Evolutionary conservation across 2,888 invertebrate genomes (phyloP), one percentile per base, ranked within the genome.

Genomic region (Leucophora obtusa): DNA sequence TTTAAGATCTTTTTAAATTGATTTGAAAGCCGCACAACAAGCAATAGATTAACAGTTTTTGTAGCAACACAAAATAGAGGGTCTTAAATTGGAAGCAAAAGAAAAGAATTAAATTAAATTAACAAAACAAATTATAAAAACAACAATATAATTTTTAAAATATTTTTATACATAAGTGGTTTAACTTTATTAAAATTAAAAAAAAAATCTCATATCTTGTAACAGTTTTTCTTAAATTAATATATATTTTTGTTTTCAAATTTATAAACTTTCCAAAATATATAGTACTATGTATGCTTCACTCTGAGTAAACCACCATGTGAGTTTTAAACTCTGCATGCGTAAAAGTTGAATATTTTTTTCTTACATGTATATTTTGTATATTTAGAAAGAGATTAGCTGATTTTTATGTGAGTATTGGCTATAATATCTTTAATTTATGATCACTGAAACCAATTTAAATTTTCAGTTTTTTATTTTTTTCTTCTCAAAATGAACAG

Each of bases 361-460:
- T 66, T 68, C 7, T 4, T 28, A 7, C 4, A 28, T 28, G 6
- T 28, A 28, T 7, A 28, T 28, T 51, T 47, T 59, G 14, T 11
- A 43, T 58, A 50, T 11, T 21, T 56, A 28, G 33, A 62, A 53
- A 79, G 15, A 74, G 70, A 68, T 79, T 72, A 79, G 72, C 62
- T 73, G 75, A 70, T 70, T 79, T 76, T 79, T 68, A 76, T 87
- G 84, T 84, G 86, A 85, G 86, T 86, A 86, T 86, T 86, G 87
- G 84, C 87, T 83, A 85, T 87, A 87, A 88, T 88, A 89, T 87
- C 85, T 87, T 86, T 87, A 87, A 88, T 88, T 89, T 89, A 88
- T 87, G 87, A 88, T 86, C 84, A 84, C 65, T 85, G 83, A 84
- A 84, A 87, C 89, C 87, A 87, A 88, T 88, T 88, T 87, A 85